Conservation (phyloP, 2,113 vertebrate species). For the Delphinapterus leucas region DNA sequence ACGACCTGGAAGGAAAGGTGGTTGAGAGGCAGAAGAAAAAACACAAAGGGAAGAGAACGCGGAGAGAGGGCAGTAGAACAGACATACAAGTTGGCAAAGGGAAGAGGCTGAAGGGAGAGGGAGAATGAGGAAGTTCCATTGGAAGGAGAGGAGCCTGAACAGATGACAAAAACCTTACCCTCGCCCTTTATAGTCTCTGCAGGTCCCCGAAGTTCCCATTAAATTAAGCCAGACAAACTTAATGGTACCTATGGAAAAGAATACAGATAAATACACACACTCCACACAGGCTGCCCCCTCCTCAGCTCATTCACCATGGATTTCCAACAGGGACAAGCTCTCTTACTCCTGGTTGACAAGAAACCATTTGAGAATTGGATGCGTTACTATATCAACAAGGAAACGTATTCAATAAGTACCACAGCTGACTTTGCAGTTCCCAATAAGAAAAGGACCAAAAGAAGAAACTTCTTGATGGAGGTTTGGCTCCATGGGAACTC, state of each 20-base stretch:
- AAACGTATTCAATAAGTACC: not conserved
- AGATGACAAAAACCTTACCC: conserved; percentile 98
- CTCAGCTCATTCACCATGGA: conserved; percentile 51
- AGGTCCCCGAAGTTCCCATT: conserved; percentile 94
- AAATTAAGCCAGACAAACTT: conserved; percentile 99
- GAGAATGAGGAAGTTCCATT: conserved; percentile 78
- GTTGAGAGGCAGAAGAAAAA: conserved; percentile 90
- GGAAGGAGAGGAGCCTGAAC: conserved; percentile 91
- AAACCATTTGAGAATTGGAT: conserved; percentile 33
- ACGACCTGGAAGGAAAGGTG: conserved; percentile 97
- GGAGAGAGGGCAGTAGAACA: conserved; percentile 76
- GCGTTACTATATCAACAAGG: conserved; percentile 34
- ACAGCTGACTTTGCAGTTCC: not conserved
- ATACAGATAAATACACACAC: conserved; percentile 97
- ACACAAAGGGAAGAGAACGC: conserved; percentile 85
- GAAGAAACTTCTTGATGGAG: not conserved
- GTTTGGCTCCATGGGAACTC: not conserved
- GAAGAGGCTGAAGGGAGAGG: conserved; percentile 71
- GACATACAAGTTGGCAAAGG: conserved; percentile 77
- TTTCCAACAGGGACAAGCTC: conserved; percentile 60
- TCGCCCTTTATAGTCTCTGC: conserved; percentile 94
- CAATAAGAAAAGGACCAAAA: not conserved
- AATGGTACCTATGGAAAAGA: conserved; percentile 99
- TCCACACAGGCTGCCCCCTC: conserved; percentile 77
- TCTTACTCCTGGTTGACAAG: conserved; percentile 57